A percentile compares a stretch with the other conserved stretches of the same genome.
Conservation (phyloP, 2,797 vertebrate species). For the Poecile montanus region DNA sequence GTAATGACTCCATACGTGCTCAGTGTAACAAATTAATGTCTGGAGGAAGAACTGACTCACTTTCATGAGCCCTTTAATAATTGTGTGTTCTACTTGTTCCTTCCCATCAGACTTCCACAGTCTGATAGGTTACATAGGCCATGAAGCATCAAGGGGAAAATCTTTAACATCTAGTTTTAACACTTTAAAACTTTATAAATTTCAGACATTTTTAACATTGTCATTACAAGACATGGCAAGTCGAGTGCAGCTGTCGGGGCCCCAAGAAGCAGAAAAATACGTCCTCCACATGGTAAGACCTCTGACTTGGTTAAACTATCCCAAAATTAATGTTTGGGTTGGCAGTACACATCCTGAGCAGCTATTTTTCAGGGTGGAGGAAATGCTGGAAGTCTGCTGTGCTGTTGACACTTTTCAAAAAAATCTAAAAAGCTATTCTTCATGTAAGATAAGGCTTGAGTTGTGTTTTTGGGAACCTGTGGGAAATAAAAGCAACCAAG, state of each 20-base stretch:
- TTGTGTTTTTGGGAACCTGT: background rate
- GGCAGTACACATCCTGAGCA: background rate
- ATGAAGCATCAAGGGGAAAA: background rate
- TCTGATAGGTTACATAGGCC: background rate
- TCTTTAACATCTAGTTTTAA: background rate
- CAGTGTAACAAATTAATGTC: background rate
- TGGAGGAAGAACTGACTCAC: background rate
- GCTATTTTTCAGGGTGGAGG: background rate
- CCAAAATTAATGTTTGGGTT: background rate
- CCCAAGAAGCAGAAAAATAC: conserved; percentile 98
- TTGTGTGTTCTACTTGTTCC: background rate
- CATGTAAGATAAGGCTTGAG: background rate
- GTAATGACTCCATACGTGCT: accelerated
- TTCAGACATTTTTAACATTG: conserved; percentile 96
- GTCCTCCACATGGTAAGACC: conserved; percentile 96
- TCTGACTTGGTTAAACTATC: background rate
- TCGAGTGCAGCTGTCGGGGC: conserved; percentile 94
- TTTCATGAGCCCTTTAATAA: background rate
- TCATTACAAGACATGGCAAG: conserved; percentile 99
- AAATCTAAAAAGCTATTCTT: background rate
- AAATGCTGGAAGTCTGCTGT: background rate
- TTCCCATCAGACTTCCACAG: background rate
- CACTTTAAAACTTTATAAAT: background rate
- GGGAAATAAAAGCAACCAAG: background rate
- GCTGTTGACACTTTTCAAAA: background rate